A percentile compares a stretch with the other conserved stretches of the same genome.
Evolutionary conservation across 1,140 invertebrate species (phyloP).

Genomic region (Pinna nobilis): DNA sequence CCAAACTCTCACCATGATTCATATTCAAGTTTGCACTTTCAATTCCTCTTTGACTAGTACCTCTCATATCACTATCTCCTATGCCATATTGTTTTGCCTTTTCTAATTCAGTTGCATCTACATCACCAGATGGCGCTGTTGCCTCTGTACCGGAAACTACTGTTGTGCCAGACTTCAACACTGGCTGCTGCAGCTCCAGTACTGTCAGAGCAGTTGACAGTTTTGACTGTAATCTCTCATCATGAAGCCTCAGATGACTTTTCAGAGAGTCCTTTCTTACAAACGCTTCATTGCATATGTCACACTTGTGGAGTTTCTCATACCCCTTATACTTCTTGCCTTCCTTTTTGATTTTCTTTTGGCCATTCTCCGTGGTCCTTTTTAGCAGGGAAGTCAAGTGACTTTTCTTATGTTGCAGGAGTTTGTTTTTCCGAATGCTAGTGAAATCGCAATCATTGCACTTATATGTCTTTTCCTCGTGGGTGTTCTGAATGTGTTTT

Average conservation of each 20-base stretch:
- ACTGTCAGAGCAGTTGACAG: conserved; percentile 26
- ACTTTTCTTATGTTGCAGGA: not conserved
- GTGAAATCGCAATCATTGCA: conserved; percentile 12
- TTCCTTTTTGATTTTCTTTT: not conserved
- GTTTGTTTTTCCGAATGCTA: conserved; percentile 3
- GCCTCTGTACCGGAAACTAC: too few species aligned
- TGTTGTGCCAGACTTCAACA: too few species aligned
- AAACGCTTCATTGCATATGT: conserved; percentile 1
- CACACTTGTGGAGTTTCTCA: conserved; percentile 1
- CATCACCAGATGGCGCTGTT: not conserved
- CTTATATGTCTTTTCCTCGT: not conserved
- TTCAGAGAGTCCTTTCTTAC: conserved; percentile 16
- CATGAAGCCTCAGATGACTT: conserved; percentile 9
- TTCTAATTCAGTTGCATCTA: not conserved
- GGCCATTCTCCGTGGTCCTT: too few species aligned
- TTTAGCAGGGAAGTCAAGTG: too few species aligned
- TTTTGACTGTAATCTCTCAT: conserved; percentile 20
- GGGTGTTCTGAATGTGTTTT: conserved; percentile 8
- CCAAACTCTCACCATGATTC: not conserved
- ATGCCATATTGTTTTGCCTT: too few species aligned
- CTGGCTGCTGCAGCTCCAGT: conserved; percentile 20
- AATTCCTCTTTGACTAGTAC: not conserved
- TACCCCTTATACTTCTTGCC: not conserved
- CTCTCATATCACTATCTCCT: too few species aligned
- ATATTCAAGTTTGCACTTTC: not conserved